phyloP scores from a whole-genome alignment of 1,140 invertebrate species.

The Eriocheir sinensis region DNA sequence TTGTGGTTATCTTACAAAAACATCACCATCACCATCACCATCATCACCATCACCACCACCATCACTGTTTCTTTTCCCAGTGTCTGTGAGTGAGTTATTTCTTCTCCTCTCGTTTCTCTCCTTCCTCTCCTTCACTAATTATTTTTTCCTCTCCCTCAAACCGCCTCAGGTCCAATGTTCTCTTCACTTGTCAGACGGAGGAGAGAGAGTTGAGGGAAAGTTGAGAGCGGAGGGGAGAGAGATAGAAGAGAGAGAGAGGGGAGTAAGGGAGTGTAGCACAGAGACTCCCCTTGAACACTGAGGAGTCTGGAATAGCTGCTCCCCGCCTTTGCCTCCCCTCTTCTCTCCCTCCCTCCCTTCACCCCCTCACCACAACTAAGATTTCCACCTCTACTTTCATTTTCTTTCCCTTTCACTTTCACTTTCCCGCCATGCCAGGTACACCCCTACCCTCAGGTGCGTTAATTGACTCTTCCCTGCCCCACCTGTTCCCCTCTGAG shows the following conservation, averaged over 20 bases:
- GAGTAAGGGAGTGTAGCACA: neutral
- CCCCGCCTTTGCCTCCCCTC: neutral
- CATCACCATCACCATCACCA: too few relatives aligned
- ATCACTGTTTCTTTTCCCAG: neutral
- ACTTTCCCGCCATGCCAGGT: neutral
- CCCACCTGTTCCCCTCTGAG: neutral
- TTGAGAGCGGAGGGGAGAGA: neutral
- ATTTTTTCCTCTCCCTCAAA: slow-evolving; percentile 18
- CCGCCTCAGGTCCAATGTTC: neutral
- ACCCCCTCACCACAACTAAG: neutral
- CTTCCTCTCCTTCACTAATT: neutral
- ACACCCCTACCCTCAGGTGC: neutral
- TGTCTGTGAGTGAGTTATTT: neutral
- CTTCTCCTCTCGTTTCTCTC: neutral
- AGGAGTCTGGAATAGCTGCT: neutral
- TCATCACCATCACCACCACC: neutral
- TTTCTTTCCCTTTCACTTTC: neutral
- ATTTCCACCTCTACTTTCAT: neutral
- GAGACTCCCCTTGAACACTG: neutral
- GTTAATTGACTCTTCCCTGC: neutral
- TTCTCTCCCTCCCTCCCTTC: neutral
- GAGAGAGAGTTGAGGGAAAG: neutral
- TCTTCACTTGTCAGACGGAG: neutral
- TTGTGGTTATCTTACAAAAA: neutral
- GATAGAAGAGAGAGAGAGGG: neutral